Evolutionary conservation across 2,888 invertebrate species (phyloP).

Genomic region (Torymus aiolomorphi): DNA sequence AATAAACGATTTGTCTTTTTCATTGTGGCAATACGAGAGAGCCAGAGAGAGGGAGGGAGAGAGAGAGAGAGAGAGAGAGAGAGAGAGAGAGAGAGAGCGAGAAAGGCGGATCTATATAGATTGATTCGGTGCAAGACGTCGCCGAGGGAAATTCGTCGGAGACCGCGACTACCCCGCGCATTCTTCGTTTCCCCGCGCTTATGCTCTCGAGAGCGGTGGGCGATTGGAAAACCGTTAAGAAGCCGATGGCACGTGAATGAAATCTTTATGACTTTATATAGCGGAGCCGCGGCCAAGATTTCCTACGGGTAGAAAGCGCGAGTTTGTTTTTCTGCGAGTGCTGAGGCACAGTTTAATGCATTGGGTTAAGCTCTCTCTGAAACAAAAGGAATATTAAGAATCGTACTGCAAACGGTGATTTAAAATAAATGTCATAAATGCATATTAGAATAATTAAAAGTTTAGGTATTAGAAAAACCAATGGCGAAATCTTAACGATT

Average conservation of each 20-base stretch:
- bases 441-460: too few species aligned
- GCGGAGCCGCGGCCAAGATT: conserved; percentile 35
- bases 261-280: conserved; percentile 48
- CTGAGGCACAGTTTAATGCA: neutral
- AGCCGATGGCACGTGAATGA: conserved; percentile 32
- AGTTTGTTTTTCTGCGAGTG: conserved; percentile 22
- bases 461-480: too few species aligned
- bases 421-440: too few species aligned
- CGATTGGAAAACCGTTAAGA: conserved; percentile 51
- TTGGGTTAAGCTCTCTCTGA: too few species aligned
- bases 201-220: neutral
- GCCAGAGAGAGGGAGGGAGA: too few species aligned
- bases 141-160: conserved; percentile 41
- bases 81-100: too few species aligned
- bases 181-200: conserved; percentile 5
- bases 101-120: too few species aligned
- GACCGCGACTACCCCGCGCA: conserved; percentile 1
- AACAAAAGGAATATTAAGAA: too few species aligned
- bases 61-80: too few species aligned
- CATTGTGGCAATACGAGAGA: neutral
- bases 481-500: too few species aligned
- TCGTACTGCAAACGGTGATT: too few species aligned
- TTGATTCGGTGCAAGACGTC: neutral
- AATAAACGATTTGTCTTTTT: conserved; percentile 42
- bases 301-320: conserved; percentile 19